Evolutionary conservation across 2,888 invertebrate genomes (phyloP).

Genomic region (Embidobia sp.): DNA sequence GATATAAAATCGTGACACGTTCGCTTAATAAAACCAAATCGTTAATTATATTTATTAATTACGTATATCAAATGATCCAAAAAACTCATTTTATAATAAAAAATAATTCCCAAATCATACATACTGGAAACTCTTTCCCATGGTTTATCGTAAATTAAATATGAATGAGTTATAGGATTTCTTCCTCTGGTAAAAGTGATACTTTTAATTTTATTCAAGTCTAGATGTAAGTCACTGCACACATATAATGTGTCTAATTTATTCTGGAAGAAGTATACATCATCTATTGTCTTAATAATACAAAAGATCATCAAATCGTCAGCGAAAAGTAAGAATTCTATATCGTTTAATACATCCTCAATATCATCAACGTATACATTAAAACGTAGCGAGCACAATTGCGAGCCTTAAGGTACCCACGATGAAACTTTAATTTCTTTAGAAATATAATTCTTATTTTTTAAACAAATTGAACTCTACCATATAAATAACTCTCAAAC

Average conservation of each 20-base stretch:
- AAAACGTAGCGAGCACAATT: background rate
- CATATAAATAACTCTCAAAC: background rate
- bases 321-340: too few relatives aligned
- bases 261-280: too few relatives aligned
- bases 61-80: background rate
- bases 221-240: too few relatives aligned
- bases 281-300: too few relatives aligned
- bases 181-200: too few relatives aligned
- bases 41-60: background rate
- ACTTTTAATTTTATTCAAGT: too few relatives aligned
- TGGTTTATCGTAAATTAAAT: background rate
- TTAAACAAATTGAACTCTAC: slow-evolving; percentile 1
- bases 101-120: slow-evolving; percentile 1
- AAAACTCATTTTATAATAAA: slow-evolving; percentile 6
- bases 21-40: slow-evolving; percentile 8
- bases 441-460: slow-evolving; percentile 6
- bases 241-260: too few relatives aligned
- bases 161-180: too few relatives aligned
- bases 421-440: background rate
- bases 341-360: background rate
- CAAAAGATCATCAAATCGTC: too few relatives aligned
- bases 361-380: slow-evolving; percentile 22
- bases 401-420: slow-evolving; percentile 2
- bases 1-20: background rate
- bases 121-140: slow-evolving; percentile 5